Evolutionary conservation across 2,113 vertebrate species (phyloP).

Genomic region (Dasypus novemcinctus): DNA sequence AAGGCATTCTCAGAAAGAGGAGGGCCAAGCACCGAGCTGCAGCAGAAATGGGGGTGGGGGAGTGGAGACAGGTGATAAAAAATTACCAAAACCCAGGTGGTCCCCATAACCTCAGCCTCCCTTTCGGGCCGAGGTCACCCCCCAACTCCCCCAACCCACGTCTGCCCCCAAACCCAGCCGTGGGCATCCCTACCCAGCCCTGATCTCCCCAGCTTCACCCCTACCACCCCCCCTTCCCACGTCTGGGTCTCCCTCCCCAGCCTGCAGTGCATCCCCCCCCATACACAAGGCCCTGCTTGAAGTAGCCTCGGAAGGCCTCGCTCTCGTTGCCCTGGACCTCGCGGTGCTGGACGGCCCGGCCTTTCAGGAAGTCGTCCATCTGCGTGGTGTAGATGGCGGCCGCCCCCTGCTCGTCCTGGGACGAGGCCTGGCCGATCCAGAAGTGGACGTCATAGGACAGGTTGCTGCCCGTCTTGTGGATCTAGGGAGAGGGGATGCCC

Average conservation of each 20-base stretch:
- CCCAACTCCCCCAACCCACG: background rate
- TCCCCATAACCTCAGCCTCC: background rate
- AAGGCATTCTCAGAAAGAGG: background rate
- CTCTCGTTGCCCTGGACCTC: conserved; percentile 90
- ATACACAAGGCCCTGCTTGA: conserved; percentile 91
- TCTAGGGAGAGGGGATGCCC: conserved; percentile 75
- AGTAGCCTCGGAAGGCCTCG: conserved; percentile 86
- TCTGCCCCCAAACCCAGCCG: background rate
- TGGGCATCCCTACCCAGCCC: background rate
- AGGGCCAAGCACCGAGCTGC: background rate
- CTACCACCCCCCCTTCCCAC: background rate
- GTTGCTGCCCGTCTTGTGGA: conserved; percentile 82
- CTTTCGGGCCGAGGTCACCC: background rate
- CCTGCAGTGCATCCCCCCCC: background rate
- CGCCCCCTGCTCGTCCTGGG: conserved; percentile 89
- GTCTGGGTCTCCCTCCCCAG: background rate
- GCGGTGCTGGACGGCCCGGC: conserved; percentile 87
- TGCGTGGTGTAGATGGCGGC: conserved; percentile 89
- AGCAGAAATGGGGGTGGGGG: background rate
- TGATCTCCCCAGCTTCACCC: too few relatives aligned
- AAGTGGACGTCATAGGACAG: conserved; percentile 90
- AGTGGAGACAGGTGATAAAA: background rate
- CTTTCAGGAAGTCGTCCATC: conserved; percentile 89
- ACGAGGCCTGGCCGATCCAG: conserved; percentile 88
- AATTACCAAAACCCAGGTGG: background rate